phyloP scores from a whole-genome alignment of 2,888 invertebrate species.

The Oasisia sp. region DNA sequence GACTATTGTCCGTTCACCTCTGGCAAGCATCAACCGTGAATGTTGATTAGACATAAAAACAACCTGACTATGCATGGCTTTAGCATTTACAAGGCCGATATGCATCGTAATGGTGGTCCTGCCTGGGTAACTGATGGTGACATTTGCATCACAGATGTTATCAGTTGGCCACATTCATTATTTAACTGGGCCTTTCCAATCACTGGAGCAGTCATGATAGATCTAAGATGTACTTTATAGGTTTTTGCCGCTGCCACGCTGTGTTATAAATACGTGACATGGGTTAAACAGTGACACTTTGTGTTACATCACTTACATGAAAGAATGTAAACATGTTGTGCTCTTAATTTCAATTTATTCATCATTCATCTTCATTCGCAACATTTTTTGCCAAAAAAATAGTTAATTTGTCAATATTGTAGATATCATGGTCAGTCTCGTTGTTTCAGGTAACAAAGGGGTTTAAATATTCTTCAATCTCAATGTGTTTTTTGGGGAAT shows the following conservation, averaged over 20 bases:
- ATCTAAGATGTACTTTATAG: neutral
- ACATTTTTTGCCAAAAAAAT: too few relatives aligned
- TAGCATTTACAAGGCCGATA: neutral
- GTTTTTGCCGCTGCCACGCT: neutral
- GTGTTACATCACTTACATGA: neutral
- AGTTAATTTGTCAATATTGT: too few relatives aligned
- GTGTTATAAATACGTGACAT: neutral
- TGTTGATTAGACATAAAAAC: neutral
- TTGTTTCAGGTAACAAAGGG: too few relatives aligned
- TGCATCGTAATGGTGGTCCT: neutral
- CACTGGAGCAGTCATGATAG: neutral
- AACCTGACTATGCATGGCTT: neutral
- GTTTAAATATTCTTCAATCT: too few relatives aligned
- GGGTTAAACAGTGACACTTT: too few relatives aligned
- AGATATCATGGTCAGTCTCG: too few relatives aligned
- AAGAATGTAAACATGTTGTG: neutral
- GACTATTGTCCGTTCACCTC: neutral
- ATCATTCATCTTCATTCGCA: too few relatives aligned
- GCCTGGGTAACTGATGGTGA: neutral
- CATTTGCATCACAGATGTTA: neutral
- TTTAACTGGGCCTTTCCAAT: neutral
- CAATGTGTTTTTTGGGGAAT: too few relatives aligned
- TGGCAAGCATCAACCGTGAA: neutral
- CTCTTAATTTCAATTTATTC: too few relatives aligned
- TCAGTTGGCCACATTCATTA: neutral